Evolutionary conservation across 2,888 invertebrate genomes (phyloP).

Genomic region (Linyphia triangularis): DNA sequence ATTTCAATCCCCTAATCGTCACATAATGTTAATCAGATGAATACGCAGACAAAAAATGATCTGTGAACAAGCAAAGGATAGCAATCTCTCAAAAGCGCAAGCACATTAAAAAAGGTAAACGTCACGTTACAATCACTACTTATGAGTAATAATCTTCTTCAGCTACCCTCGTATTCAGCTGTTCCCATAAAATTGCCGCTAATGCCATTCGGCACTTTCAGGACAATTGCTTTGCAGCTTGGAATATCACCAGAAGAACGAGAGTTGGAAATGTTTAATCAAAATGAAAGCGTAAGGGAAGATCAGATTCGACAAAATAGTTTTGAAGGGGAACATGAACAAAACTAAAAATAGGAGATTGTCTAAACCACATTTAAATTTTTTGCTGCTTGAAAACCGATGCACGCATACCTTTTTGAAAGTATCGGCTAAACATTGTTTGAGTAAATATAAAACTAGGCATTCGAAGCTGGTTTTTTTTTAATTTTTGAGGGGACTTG

Average conservation of each 20-base stretch:
- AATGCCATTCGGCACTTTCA: constrained; percentile 10
- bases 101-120: neutral
- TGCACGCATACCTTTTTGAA: too few relatives aligned
- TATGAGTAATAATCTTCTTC: neutral
- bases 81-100: neutral
- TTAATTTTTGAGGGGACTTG: too few relatives aligned
- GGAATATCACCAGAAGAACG: neutral
- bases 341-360: neutral
- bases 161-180: neutral
- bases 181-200: neutral
- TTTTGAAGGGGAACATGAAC: neutral
- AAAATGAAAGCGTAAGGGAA: neutral
- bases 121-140: neutral
- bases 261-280: constrained; percentile 27
- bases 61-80: neutral
- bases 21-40: neutral
- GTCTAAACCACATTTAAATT: neutral
- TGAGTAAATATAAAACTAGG: too few relatives aligned
- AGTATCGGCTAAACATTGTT: too few relatives aligned
- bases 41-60: neutral
- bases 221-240: neutral
- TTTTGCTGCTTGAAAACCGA: too few relatives aligned
- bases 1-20: neutral
- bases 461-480: too few relatives aligned
- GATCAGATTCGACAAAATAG: neutral